Percentiles rank a stretch among this genome's conserved stretches.
phyloP scores from a whole-genome alignment of 1,140 invertebrate species.

The Drosophila gunungcola region DNA sequence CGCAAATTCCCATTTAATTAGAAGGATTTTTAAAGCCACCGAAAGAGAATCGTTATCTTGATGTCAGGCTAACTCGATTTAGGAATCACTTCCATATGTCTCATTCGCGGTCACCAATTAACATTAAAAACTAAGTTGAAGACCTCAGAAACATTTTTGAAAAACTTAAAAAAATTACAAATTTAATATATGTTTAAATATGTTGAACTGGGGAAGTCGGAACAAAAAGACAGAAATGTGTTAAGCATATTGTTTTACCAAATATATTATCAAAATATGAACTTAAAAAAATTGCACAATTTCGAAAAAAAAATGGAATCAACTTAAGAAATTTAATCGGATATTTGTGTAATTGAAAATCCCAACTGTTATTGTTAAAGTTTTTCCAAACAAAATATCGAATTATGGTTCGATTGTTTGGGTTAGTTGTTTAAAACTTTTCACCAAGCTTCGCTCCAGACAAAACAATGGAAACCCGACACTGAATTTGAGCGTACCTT shows the following conservation, averaged over 20 bases:
- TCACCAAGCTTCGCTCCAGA: background rate
- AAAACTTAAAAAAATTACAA: no score
- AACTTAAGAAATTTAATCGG: background rate
- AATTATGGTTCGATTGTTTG: background rate
- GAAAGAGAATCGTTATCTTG: background rate
- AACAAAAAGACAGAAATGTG: no score
- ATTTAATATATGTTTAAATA: no score
- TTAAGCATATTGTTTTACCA: no score
- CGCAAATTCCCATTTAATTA: background rate
- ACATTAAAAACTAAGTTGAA: no score
- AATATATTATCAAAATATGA: no score
- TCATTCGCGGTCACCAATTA: no score
- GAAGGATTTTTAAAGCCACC: background rate
- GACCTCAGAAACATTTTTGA: no score
- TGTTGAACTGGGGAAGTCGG: no score
- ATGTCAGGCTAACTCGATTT: background rate
- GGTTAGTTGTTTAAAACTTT: slow-evolving; percentile 3
- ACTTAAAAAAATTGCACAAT: no score
- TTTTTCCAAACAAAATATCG: slow-evolving; percentile 7
- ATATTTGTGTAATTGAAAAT: background rate
- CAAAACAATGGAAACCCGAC: slow-evolving; percentile 5
- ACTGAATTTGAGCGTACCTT: background rate
- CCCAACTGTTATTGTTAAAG: background rate
- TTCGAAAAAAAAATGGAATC: background rate
- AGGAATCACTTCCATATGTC: background rate